A percentile compares a stretch with the other conserved stretches of the same genome.
phyloP scores from a whole-genome alignment of 2,113 vertebrate genomes.

The Odontophorus gujanensis region DNA sequence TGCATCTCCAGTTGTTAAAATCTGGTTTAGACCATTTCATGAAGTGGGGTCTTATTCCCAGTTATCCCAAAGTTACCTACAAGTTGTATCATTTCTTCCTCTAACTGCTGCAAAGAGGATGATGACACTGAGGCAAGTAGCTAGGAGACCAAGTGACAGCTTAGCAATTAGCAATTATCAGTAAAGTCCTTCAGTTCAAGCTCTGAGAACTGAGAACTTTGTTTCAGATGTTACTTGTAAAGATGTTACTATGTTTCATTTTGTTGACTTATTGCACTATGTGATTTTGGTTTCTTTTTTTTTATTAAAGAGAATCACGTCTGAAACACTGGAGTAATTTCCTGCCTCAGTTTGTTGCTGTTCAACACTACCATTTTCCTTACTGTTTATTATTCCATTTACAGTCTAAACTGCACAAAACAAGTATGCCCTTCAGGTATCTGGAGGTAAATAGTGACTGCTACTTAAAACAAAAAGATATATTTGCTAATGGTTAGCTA shows the following conservation, averaged over 20 bases:
- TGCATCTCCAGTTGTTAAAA: not conserved
- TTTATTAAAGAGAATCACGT: not conserved
- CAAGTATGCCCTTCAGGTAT: not conserved
- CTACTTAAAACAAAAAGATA: not conserved
- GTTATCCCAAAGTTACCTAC: not conserved
- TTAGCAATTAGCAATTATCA: not conserved
- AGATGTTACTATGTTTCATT: not conserved
- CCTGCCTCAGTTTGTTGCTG: not conserved
- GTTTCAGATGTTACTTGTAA: not conserved
- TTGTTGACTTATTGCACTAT: not conserved
- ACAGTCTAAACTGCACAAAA: not conserved
- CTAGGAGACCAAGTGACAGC: not conserved
- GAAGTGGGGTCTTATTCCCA: not conserved
- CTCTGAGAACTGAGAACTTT: not conserved
- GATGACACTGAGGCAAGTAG: not conserved
- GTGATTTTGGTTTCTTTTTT: not conserved
- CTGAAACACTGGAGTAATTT: not conserved
- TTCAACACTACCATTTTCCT: not conserved
- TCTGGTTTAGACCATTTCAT: not conserved
- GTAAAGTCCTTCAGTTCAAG: not conserved
- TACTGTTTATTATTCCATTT: not conserved
- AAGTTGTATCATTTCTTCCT: not conserved
- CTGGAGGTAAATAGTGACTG: not conserved
- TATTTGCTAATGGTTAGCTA: not conserved
- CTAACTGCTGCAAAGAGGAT: not conserved